These are phyloP conservation scores for Crotophaga sulcirostris DNA, from an alignment of 2,113 vertebrate species.

Conservation along the genomic window DNA sequence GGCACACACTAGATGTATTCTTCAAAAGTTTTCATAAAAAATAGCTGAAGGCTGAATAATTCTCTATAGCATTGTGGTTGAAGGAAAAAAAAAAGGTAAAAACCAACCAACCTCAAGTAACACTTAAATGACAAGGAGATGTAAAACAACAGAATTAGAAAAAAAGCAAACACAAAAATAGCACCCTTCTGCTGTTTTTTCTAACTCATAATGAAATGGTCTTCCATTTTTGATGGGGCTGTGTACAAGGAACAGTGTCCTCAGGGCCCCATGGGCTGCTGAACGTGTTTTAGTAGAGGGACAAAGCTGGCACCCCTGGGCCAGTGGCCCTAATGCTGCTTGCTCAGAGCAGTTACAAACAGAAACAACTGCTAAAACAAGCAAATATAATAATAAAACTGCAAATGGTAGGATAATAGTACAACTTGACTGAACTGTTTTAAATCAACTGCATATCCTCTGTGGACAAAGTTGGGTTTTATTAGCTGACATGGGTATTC, in stretches of 20 bases:
- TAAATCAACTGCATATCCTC: background rate
- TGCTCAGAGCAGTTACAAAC: background rate
- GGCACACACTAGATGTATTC: background rate
- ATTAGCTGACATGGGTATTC: background rate
- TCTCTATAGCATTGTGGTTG: background rate
- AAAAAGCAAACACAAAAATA: background rate
- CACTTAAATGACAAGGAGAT: background rate
- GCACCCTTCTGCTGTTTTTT: background rate
- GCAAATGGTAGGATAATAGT: background rate
- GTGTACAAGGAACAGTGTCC: background rate
- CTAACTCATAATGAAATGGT: fast-evolving
- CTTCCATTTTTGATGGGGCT: background rate
- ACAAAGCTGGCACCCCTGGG: background rate
- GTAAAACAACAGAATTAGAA: background rate
- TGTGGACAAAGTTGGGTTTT: background rate
- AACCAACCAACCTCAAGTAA: background rate
- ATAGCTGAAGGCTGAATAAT: constrained; percentile 7
- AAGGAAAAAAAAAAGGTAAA: background rate
- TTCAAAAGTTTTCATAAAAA: background rate
- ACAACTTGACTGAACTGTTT: background rate
- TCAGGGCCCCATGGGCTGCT: fast-evolving
- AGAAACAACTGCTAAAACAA: background rate
- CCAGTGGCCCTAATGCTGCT: fast-evolving
- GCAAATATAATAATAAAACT: background rate
- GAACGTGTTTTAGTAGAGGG: background rate